Evolutionary conservation across 2,888 invertebrate species (phyloP).

Genomic region (Pseudanteris insignis): DNA sequence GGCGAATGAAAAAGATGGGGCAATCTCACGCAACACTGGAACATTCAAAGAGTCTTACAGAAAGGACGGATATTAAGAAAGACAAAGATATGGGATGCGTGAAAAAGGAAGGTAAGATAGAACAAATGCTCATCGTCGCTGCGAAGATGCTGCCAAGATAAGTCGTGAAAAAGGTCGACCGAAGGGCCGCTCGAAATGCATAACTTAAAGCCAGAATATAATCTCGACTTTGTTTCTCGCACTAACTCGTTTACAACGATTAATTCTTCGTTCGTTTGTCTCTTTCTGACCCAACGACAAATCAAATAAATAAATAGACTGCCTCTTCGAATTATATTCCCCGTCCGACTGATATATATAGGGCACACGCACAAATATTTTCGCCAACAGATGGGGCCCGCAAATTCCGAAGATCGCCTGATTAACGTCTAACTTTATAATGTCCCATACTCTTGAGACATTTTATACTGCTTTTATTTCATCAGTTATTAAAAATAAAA

Average conservation of each 20-base stretch:
- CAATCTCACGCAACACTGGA: slow-evolving; percentile 27
- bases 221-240: slow-evolving; percentile 50
- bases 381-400: slow-evolving; percentile 15
- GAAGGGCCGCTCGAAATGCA: slow-evolving; percentile 58
- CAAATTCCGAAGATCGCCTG: slow-evolving; percentile 7
- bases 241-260: slow-evolving; percentile 18
- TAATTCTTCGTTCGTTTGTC: slow-evolving; percentile 28
- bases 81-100: slow-evolving; percentile 15
- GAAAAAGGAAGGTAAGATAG: slow-evolving; percentile 32
- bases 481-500: too few species aligned
- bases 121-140: slow-evolving; percentile 44
- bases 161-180: slow-evolving; percentile 50
- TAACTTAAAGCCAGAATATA: slow-evolving; percentile 60
- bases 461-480: too few species aligned
- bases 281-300: slow-evolving; percentile 31
- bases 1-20: slow-evolving; percentile 46
- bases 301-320: slow-evolving; percentile 58
- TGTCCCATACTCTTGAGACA: too few species aligned
- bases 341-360: slow-evolving; percentile 58
- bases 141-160: slow-evolving; percentile 58
- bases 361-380: slow-evolving; percentile 33
- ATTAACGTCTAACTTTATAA: too few species aligned
- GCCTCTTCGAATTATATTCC: slow-evolving; percentile 56
- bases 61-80: slow-evolving; percentile 22
- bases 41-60: slow-evolving; percentile 14